A percentile compares a stretch with the other conserved stretches of the same genome.
phyloP scores from a whole-genome alignment of 2,797 vertebrate species.

The Miichthys miiuy region DNA sequence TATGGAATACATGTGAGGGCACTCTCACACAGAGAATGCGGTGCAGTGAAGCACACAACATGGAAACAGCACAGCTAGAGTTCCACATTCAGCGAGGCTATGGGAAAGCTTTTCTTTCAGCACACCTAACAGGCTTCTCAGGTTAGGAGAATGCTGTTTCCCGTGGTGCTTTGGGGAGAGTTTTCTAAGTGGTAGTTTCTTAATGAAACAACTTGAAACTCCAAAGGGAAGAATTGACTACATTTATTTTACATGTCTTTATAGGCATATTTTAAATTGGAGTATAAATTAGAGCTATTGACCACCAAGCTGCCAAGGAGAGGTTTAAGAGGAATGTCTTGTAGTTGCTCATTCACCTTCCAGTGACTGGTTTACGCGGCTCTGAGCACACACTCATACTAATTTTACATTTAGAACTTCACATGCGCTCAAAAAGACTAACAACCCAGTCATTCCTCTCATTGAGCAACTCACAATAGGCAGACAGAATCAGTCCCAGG shows the following conservation, averaged over 20 bases:
- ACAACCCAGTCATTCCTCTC: conserved; percentile 16
- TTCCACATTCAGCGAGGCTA: conserved; percentile 60
- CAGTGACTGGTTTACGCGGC: neutral
- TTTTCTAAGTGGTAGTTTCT: neutral
- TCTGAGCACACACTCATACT: neutral
- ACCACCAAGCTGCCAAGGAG: neutral
- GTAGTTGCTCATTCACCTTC: neutral
- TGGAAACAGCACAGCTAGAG: conserved; percentile 63
- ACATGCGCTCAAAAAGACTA: conserved; percentile 3
- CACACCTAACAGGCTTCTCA: conserved; percentile 41
- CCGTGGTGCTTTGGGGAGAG: neutral
- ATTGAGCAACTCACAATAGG: conserved; percentile 1
- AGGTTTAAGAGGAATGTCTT: neutral
- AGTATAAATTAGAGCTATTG: neutral
- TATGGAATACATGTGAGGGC: conserved; percentile 56
- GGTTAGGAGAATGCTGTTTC: conserved; percentile 26
- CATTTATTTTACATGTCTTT: neutral
- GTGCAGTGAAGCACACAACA: conserved; percentile 56
- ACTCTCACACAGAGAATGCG: conserved; percentile 54
- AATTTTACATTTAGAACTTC: conserved; percentile 1
- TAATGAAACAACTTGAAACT: neutral
- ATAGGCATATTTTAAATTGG: neutral
- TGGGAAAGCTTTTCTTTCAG: conserved; percentile 52
- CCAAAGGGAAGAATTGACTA: neutral
- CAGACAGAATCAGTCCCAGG: neutral